Evolutionary conservation across 2,113 vertebrate genomes (phyloP).

Genomic region (Xenotilapia leptura): DNA sequence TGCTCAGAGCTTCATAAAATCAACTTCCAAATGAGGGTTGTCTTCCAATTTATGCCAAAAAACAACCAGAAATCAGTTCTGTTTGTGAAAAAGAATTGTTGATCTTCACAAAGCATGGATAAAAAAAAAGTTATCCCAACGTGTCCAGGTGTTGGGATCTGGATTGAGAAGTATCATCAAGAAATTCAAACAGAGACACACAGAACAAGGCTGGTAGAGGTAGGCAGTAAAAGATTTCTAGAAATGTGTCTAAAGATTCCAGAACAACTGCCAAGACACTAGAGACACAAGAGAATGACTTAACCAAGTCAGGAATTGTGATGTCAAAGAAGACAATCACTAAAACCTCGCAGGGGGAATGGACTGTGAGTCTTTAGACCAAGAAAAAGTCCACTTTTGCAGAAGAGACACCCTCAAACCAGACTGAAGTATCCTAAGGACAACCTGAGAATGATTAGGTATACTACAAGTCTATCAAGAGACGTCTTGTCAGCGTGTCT

Average conservation of each 20-base stretch:
- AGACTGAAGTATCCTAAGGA: neutral
- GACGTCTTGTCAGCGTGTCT: neutral
- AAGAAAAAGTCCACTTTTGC: neutral
- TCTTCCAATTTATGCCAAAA: rapidly evolving
- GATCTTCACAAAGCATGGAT: neutral
- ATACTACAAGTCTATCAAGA: neutral
- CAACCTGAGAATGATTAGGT: neutral
- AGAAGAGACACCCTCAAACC: neutral
- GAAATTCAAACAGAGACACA: neutral
- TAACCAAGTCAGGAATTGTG: neutral
- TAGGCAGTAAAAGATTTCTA: neutral
- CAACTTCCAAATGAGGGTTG: neutral
- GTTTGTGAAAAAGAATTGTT: neutral
- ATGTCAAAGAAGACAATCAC: neutral
- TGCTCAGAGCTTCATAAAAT: neutral
- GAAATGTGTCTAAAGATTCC: neutral
- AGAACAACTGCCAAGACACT: neutral
- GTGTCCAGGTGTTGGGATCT: neutral
- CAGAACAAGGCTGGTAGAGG: neutral
- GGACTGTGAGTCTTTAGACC: neutral
- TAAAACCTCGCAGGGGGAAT: rapidly evolving
- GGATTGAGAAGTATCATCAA: neutral
- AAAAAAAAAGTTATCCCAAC: neutral
- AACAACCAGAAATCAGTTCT: neutral
- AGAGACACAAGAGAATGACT: neutral